A percentile compares a stretch with the other conserved stretches of the same genome.
These are phyloP conservation scores for Dendroctonus ponderosae DNA, from an alignment of 1,140 invertebrate genomes.

Conservation along the genomic window DNA sequence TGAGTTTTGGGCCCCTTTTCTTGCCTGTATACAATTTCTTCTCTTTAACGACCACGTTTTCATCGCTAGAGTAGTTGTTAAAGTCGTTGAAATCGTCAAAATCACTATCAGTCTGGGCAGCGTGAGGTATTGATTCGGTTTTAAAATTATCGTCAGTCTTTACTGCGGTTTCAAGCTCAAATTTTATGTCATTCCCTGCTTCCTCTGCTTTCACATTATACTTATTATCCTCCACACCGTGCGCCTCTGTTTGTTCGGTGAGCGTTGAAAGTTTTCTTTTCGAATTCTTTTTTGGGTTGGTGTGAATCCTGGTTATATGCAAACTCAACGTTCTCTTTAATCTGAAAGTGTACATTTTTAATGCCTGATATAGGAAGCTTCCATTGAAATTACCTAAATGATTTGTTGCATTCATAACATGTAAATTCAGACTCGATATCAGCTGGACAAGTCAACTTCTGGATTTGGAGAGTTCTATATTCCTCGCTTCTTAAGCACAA, in stretches of 20 bases:
- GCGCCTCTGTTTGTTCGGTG: no score
- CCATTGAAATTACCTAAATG: slow-evolving; percentile 22
- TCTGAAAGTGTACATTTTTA: slow-evolving; percentile 1
- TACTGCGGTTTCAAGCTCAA: no score
- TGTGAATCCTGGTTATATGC: slow-evolving; percentile 36
- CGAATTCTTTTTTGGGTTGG: slow-evolving; percentile 17
- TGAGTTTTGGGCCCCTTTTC: slow-evolving; percentile 31
- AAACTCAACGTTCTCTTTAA: slow-evolving; percentile 28
- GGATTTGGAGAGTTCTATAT: slow-evolving; percentile 20
- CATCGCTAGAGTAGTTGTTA: slow-evolving; percentile 6
- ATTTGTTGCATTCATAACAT: slow-evolving; percentile 34
- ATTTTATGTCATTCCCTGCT: no score
- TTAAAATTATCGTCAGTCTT: no score
- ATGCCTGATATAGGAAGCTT: not conserved
- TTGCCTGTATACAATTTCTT: slow-evolving; percentile 12
- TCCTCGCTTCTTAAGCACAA: slow-evolving; percentile 33
- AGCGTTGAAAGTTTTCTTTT: slow-evolving; percentile 5
- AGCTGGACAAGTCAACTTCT: not conserved
- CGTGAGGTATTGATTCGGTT: no score
- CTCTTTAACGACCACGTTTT: slow-evolving; percentile 3
- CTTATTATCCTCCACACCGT: no score
- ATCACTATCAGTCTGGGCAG: not conserved
- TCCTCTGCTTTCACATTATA: no score
- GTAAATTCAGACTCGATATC: slow-evolving; percentile 10
- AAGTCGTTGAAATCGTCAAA: slow-evolving; percentile 8